Percentiles rank a stretch among this genome's conserved stretches.
Conservation (phyloP, 35 echinoderm and acorn worm genomes). For the Ptychodera flava region DNA sequence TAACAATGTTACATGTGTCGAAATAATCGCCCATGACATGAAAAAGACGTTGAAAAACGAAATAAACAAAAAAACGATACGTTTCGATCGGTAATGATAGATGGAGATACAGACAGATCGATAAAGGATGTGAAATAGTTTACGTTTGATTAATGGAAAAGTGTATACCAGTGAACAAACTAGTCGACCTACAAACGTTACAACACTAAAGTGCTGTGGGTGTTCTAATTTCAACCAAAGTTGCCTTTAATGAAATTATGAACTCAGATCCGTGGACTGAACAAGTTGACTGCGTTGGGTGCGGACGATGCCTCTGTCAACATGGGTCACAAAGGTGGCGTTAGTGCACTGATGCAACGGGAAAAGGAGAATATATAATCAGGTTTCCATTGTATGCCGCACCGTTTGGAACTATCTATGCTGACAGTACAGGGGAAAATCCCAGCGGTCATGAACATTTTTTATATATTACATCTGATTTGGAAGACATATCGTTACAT, state of each 20-base stretch:
- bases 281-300: no score
- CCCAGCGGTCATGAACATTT: background rate
- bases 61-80: background rate
- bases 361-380: no score
- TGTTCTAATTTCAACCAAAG: no score
- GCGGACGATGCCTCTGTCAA: no score
- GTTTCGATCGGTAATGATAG: background rate
- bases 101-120: background rate
- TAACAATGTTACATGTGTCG: background rate
- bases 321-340: no score
- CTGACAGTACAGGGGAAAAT: no score
- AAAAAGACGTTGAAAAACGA: background rate
- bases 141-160: background rate
- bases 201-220: background rate
- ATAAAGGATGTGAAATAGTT: conserved; percentile 4
- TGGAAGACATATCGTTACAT: background rate
- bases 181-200: background rate
- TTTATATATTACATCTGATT: background rate
- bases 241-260: no score
- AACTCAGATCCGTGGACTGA: no score
- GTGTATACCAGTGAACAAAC: background rate
- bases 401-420: no score
- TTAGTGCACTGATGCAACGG: no score
- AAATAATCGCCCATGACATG: conserved; percentile 1
- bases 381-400: no score